phyloP scores from a whole-genome alignment of 2,113 vertebrate species.

The Campylomormyrus numenius region DNA sequence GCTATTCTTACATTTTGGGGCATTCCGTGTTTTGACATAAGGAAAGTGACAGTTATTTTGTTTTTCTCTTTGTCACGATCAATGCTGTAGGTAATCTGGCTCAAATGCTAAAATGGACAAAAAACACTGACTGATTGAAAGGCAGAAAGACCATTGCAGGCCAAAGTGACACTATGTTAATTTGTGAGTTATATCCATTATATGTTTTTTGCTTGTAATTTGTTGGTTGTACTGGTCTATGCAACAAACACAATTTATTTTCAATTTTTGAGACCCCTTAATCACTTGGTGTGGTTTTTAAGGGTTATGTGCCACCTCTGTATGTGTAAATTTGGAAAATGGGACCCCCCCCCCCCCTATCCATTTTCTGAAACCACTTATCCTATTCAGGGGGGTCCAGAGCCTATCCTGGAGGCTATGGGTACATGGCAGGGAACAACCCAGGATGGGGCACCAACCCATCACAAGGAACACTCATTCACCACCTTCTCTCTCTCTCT shows the following conservation, averaged over 20 bases:
- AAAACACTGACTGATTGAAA: not conserved
- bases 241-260: not conserved
- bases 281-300: not conserved
- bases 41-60: not conserved
- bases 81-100: not conserved
- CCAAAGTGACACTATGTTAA: not conserved
- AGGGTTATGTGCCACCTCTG: not conserved
- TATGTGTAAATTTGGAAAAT: not conserved
- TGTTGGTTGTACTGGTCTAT: not conserved
- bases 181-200: not conserved
- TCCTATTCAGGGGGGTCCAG: no score
- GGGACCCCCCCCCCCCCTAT: not conserved
- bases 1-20: not conserved
- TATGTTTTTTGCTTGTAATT: not conserved
- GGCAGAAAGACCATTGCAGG: not conserved
- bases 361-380: no score
- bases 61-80: not conserved
- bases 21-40: slow-evolving; percentile 1
- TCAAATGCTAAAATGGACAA: not conserved
- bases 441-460: no score
- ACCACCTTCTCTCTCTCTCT: no score
- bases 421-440: no score
- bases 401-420: no score
- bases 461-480: not conserved
- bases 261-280: not conserved